These are phyloP conservation scores for Silvanus unidentatus DNA, from an alignment of 2,888 invertebrate species.

Conservation along the genomic window DNA sequence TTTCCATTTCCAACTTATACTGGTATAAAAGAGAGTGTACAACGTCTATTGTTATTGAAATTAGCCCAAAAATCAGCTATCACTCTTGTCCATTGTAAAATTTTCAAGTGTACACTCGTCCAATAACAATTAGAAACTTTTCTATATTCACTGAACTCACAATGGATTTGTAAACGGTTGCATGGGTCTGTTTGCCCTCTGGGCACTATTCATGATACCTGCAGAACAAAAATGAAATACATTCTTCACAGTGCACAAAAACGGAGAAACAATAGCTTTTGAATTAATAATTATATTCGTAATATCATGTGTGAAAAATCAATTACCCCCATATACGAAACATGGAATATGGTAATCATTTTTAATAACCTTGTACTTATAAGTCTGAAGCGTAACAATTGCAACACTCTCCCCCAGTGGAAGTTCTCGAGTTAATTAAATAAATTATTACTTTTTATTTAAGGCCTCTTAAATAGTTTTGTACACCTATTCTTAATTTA, in stretches of 20 bases:
- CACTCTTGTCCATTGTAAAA: not conserved
- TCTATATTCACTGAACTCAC: conserved; percentile 22
- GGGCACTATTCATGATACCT: conserved; percentile 26
- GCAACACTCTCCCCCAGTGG: too few relatives aligned
- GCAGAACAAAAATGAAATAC: conserved; percentile 23
- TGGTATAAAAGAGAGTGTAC: too few relatives aligned
- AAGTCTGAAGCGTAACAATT: too few relatives aligned
- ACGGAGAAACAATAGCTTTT: conserved; percentile 4
- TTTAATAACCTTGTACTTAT: too few relatives aligned
- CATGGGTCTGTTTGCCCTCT: conserved; percentile 22
- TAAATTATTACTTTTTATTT: too few relatives aligned
- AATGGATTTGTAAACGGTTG: conserved; percentile 20
- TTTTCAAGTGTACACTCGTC: conserved; percentile 1
- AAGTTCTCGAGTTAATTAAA: too few relatives aligned
- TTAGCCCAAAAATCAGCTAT: too few relatives aligned
- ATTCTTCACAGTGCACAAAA: conserved; percentile 10
- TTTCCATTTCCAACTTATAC: too few relatives aligned
- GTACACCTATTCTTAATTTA: too few relatives aligned
- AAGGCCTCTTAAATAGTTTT: too few relatives aligned
- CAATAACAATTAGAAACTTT: conserved; percentile 7
- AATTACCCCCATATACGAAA: conserved; percentile 21
- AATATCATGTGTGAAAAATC: conserved; percentile 23
- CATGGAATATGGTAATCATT: conserved; percentile 1
- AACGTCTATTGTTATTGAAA: too few relatives aligned
- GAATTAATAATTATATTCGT: conserved; percentile 8